phyloP scores from a whole-genome alignment of 2,797 vertebrate genomes.

The Vespertilio murinus region DNA sequence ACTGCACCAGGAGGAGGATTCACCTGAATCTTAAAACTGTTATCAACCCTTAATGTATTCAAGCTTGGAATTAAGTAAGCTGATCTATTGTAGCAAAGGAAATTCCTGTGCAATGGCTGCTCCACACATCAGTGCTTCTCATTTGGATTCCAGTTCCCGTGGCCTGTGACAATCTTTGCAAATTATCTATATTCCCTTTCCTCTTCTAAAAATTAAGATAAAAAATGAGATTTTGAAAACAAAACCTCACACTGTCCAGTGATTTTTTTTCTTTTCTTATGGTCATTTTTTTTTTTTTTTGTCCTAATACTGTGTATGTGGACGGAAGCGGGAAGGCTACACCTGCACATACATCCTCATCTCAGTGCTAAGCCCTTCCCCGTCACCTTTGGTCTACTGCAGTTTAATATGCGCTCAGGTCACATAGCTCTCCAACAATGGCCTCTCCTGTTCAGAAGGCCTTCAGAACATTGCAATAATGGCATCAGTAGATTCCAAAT shows the following conservation, averaged over 20 bases:
- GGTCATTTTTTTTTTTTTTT: background rate
- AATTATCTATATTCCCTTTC: background rate
- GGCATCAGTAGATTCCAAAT: background rate
- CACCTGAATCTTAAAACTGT: conserved; percentile 53
- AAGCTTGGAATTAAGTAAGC: conserved; percentile 66
- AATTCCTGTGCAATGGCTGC: conserved; percentile 33
- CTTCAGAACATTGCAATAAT: background rate
- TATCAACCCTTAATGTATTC: conserved; percentile 57
- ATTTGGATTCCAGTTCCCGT: conserved; percentile 43
- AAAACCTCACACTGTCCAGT: background rate
- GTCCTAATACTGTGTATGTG: background rate
- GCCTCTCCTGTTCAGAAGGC: background rate
- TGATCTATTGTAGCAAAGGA: conserved; percentile 65
- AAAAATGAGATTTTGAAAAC: conserved; percentile 28
- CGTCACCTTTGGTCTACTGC: conserved; percentile 19
- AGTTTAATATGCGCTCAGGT: background rate
- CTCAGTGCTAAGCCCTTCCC: background rate
- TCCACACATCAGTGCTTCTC: conserved; percentile 31
- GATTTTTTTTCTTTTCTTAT: conserved; percentile 24
- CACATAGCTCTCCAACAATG: background rate
- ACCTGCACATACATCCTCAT: fast-evolving
- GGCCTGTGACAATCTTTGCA: conserved; percentile 48
- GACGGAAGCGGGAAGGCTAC: background rate
- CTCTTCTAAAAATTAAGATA: conserved; percentile 13
- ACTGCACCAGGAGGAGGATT: background rate